A percentile compares a stretch with the other conserved stretches of the same genome.
phyloP scores from a whole-genome alignment of 2,888 invertebrate species.

The Microctonus brassicae region DNA sequence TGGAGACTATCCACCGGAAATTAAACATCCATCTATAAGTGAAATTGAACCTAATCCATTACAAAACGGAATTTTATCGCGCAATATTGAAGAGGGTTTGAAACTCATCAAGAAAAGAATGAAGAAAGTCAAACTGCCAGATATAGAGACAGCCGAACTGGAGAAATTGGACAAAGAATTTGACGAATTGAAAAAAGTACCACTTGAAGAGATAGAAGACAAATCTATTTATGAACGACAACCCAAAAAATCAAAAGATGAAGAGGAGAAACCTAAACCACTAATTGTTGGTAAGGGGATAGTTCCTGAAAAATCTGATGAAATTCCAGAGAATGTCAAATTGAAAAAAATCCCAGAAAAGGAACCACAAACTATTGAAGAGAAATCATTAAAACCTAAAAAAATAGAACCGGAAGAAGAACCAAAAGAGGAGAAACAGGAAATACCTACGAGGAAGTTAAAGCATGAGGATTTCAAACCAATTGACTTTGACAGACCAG shows the following conservation, averaged over 20 bases:
- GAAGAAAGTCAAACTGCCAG: slow-evolving; percentile 73
- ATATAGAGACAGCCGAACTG: slow-evolving; percentile 72
- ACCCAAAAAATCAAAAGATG: slow-evolving; percentile 62
- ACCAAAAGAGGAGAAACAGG: slow-evolving; percentile 53
- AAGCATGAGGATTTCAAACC: slow-evolving; percentile 61
- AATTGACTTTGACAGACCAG: slow-evolving; percentile 61
- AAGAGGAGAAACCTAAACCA: slow-evolving; percentile 57
- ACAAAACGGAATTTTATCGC: slow-evolving; percentile 78
- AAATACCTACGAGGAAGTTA: slow-evolving; percentile 53
- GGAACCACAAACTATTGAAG: slow-evolving; percentile 58
- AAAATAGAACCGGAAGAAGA: slow-evolving; percentile 55
- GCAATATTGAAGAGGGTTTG: slow-evolving; percentile 80
- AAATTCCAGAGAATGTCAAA: slow-evolving; percentile 61
- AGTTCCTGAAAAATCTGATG: slow-evolving; percentile 57
- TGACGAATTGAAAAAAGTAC: slow-evolving; percentile 65
- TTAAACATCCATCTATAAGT: slow-evolving; percentile 71
- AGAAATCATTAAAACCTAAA: slow-evolving; percentile 55
- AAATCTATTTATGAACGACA: slow-evolving; percentile 63
- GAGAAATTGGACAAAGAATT: slow-evolving; percentile 75
- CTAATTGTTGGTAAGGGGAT: slow-evolving; percentile 64
- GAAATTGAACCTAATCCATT: slow-evolving; percentile 72
- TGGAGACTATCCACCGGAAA: slow-evolving; percentile 76
- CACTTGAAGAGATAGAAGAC: slow-evolving; percentile 64
- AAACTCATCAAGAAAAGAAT: slow-evolving; percentile 75
- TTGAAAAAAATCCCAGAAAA: slow-evolving; percentile 65